Base-by-base conservation (phyloP, 2,888 invertebrate species). In the Litoditis marina region DNA sequence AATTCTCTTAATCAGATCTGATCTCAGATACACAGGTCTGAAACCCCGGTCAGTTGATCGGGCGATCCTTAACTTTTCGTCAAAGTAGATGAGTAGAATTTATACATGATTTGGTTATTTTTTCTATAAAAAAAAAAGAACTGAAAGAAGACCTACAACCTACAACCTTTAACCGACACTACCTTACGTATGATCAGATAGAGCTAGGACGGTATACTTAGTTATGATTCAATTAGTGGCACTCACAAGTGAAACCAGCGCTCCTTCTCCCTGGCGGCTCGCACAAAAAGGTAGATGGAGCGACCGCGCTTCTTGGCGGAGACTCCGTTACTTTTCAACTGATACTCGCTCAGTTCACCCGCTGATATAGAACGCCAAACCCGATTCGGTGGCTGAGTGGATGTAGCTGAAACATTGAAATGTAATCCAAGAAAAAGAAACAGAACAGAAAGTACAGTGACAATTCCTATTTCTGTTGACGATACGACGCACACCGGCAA, bases 231-330 rank as follows among this genome's bases (percentile, higher is more conserved):
- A 44, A 44, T 44, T 19, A 22, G 19, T 44, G 19, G 19, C 52
- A 66, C 71, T 57, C 52, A 76, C 73, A 74, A 59, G 71, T 84
- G 83, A 73, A 86, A 92, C 93, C 93, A 93, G 79, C 92, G 90
- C 84, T 92, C 92, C 84, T 94, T 94, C 79, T 92, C 92, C 56
- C 92, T 86, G 74, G 91, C 90, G n/a, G 91, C 90, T 65, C 92
- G 86, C 3, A 90, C 89, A 83, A 91, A 90, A 61, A 90, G 83
- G 80, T 87, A 88, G 64, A 89, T 74, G n/a, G 68, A 66, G n/a
- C 67, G 60, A 46, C 73, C 67, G 47, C 68, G 52, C 22, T 25
- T 42, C 50, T 65, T 62, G 39, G 25, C 49, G 22, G 13, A 32
- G 6, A 51, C 6, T 25, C 54, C 55, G 25, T 46, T 30, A 2